Conservation (phyloP, 2,113 vertebrate species). For the Gambusia holbrooki region DNA sequence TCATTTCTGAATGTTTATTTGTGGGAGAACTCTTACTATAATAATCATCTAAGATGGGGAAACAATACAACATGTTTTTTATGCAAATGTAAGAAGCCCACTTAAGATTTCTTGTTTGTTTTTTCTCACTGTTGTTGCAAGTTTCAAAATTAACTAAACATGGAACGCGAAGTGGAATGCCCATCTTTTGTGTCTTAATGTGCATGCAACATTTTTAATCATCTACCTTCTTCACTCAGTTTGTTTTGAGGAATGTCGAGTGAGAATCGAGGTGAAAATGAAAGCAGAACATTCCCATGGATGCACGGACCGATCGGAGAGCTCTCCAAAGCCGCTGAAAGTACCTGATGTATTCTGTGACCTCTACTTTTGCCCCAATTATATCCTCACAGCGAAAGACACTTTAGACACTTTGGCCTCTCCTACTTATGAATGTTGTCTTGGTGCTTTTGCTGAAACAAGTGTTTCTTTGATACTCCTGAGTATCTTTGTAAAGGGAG, state of each 20-base stretch:
- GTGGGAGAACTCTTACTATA: not conserved
- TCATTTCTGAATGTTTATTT: slow-evolving; percentile 1
- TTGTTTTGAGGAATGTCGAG: not conserved
- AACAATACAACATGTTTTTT: not conserved
- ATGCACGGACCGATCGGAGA: not conserved
- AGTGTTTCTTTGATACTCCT: not conserved
- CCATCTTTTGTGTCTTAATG: not conserved
- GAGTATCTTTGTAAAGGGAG: not conserved
- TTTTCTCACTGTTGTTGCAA: not conserved
- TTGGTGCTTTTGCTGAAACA: not conserved
- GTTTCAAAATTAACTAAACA: not conserved
- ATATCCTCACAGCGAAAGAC: not conserved
- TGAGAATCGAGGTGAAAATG: not conserved
- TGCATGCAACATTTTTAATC: not conserved
- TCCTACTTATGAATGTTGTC: not conserved
- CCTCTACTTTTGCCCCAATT: not conserved
- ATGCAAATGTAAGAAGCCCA: not conserved
- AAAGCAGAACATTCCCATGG: not conserved
- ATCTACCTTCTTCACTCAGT: not conserved
- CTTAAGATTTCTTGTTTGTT: not conserved
- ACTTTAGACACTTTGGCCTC: not conserved
- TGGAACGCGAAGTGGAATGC: not conserved
- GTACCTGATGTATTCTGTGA: not conserved
- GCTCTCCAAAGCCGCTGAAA: not conserved
- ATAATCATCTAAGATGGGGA: not conserved